phyloP scores from a whole-genome alignment of 2,113 vertebrate species.

The Phalacrocorax brasilianus region DNA sequence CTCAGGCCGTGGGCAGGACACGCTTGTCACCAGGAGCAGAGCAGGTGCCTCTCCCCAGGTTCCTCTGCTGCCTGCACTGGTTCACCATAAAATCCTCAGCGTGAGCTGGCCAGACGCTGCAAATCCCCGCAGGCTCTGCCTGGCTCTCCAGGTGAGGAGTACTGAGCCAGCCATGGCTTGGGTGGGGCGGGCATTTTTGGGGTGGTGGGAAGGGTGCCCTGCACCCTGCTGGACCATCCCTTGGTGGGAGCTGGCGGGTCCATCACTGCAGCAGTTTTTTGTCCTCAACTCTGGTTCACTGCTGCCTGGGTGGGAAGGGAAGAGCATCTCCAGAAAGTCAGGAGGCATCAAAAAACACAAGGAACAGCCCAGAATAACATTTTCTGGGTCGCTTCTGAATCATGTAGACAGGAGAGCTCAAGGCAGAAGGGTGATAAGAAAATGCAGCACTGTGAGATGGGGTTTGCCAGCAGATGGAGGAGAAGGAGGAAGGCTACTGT shows the following conservation, averaged over 20 bases:
- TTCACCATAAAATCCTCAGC: slow-evolving; percentile 72
- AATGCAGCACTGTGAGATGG: background rate
- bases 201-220: background rate
- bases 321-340: background rate
- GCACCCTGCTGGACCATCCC: background rate
- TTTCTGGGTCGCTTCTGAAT: background rate
- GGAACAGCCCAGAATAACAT: background rate
- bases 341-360: background rate
- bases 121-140: slow-evolving; percentile 39
- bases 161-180: fast-evolving
- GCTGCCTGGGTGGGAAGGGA: background rate
- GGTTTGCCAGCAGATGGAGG: background rate
- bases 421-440: background rate
- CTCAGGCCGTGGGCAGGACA: slow-evolving; percentile 51
- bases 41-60: slow-evolving; percentile 66
- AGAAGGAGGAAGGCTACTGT: background rate
- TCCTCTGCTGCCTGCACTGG: slow-evolving; percentile 65
- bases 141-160: slow-evolving; percentile 60
- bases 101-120: slow-evolving; percentile 65
- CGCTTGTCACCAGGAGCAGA: slow-evolving; percentile 5
- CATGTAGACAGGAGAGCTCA: background rate
- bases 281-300: background rate
- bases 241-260: background rate
- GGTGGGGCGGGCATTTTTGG: background rate
- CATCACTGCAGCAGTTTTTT: background rate